Conservation (phyloP, 64 coral and sea anemone species). For the Pocillopora verrucosa region DNA sequence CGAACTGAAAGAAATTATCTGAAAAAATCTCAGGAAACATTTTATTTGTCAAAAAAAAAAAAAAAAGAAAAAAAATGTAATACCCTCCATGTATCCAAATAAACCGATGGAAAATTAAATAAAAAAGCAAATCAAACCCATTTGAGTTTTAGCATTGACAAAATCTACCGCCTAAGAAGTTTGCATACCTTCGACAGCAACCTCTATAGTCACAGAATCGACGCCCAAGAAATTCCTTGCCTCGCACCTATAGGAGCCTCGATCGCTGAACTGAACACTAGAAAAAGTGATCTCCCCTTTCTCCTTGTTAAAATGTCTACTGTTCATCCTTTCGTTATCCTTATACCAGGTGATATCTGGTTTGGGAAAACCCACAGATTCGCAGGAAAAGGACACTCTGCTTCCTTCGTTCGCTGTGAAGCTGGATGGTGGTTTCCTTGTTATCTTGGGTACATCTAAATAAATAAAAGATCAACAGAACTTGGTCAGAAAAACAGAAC, state of each 20-base stretch:
- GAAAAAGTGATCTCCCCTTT: conserved; percentile 51
- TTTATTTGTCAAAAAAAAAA: background rate
- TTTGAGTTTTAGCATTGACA: too few species aligned
- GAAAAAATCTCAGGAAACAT: too few species aligned
- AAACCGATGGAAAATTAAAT: too few species aligned
- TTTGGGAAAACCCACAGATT: conserved; percentile 53
- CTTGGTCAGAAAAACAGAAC: too few species aligned
- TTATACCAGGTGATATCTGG: conserved; percentile 81
- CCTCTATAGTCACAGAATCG: conserved; percentile 7
- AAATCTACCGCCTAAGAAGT: too few species aligned
- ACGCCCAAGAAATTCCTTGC: conserved; percentile 68
- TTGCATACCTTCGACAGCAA: conserved; percentile 64
- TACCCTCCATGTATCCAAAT: too few species aligned
- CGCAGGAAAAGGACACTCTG: conserved; percentile 33
- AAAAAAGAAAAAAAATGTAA: too few species aligned
- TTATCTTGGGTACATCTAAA: conserved; percentile 51
- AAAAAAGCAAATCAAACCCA: too few species aligned
- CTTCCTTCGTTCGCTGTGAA: conserved; percentile 46
- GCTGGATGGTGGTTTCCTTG: background rate
- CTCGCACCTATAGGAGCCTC: conserved; percentile 64
- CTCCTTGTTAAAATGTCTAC: conserved; percentile 7
- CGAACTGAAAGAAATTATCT: conserved; percentile 17
- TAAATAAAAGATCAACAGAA: too few species aligned
- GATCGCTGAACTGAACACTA: conserved; percentile 48
- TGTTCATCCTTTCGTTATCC: conserved; percentile 7